Conservation (phyloP, 2,888 invertebrate species). For the Drosophila austrosaltans region DNA sequence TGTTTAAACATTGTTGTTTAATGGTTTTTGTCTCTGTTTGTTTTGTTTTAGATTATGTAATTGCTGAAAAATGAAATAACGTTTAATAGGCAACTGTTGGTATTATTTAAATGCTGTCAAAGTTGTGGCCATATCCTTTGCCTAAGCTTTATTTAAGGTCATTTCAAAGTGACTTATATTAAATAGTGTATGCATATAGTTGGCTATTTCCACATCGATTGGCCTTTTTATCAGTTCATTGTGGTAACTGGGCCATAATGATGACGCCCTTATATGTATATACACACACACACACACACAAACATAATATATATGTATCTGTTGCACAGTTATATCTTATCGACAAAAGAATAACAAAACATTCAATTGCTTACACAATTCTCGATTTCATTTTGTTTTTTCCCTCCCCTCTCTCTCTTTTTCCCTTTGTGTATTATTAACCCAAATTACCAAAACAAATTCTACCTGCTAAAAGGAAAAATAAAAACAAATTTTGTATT, state of each 20-base stretch:
- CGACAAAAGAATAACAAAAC: neutral
- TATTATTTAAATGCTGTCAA: slow-evolving; percentile 1
- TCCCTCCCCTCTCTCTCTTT: neutral
- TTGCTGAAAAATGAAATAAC: neutral
- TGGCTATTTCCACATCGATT: slow-evolving; percentile 7
- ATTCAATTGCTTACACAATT: slow-evolving; percentile 9
- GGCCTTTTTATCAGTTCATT: neutral
- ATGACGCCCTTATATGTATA: too few species aligned
- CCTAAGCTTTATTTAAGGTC: neutral
- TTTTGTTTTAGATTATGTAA: slow-evolving; percentile 9
- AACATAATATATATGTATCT: neutral
- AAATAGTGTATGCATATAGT: too few species aligned
- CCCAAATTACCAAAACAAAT: neutral
- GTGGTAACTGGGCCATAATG: slow-evolving; percentile 1
- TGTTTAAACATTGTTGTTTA: slow-evolving; percentile 10
- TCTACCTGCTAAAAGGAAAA: too few species aligned
- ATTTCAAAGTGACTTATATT: neutral
- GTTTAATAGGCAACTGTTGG: neutral
- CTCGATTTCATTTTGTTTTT: neutral
- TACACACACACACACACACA: neutral
- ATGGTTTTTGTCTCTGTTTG: neutral
- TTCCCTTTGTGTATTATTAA: neutral
- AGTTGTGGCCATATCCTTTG: neutral
- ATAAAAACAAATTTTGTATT: too few species aligned
- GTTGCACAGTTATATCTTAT: slow-evolving; percentile 1